A percentile compares a stretch with the other conserved stretches of the same genome.
phyloP scores from a whole-genome alignment of 2,113 vertebrate genomes.

The Mus spicilegus region DNA sequence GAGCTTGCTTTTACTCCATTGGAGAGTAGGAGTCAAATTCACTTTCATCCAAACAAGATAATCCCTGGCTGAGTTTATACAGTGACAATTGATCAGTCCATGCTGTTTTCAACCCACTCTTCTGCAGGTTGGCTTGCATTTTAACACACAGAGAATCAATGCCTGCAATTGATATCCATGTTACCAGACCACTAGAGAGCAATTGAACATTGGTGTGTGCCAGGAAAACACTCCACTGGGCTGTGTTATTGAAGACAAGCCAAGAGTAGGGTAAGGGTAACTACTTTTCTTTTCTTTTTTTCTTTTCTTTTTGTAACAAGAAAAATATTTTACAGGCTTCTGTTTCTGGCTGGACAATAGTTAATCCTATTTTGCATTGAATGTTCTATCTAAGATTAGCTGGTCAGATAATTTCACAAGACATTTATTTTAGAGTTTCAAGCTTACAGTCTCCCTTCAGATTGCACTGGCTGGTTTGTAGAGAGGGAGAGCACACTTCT shows the following conservation, averaged over 20 bases:
- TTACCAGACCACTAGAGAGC: background rate
- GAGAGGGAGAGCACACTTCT: background rate
- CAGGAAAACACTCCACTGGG: background rate
- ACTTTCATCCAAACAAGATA: slow-evolving; percentile 53
- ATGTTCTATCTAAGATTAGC: slow-evolving; percentile 16
- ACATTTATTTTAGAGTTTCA: background rate
- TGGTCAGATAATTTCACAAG: slow-evolving; percentile 1
- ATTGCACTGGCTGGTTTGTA: background rate
- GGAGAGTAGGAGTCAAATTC: slow-evolving; percentile 58
- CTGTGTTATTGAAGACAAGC: background rate
- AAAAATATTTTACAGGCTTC: slow-evolving; percentile 4
- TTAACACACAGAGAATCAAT: slow-evolving; percentile 51
- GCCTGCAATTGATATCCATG: slow-evolving; percentile 38
- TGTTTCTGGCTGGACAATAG: background rate
- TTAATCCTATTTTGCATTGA: slow-evolving; percentile 24
- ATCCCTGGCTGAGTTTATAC: slow-evolving; percentile 51
- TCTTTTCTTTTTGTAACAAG: slow-evolving; percentile 37
- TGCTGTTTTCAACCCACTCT: slow-evolving; percentile 30
- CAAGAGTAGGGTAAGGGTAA: slow-evolving; percentile 12
- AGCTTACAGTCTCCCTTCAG: background rate
- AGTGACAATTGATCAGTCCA: slow-evolving; percentile 36
- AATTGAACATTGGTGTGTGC: slow-evolving; percentile 4
- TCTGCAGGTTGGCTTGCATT: slow-evolving; percentile 51
- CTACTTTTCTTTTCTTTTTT: slow-evolving; percentile 9
- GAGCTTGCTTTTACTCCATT: background rate